A percentile compares a stretch with the other conserved stretches of the same genome.
These are phyloP conservation scores for Phymastichus coffea DNA, from an alignment of 1,140 invertebrate species.

Conservation along the genomic window DNA sequence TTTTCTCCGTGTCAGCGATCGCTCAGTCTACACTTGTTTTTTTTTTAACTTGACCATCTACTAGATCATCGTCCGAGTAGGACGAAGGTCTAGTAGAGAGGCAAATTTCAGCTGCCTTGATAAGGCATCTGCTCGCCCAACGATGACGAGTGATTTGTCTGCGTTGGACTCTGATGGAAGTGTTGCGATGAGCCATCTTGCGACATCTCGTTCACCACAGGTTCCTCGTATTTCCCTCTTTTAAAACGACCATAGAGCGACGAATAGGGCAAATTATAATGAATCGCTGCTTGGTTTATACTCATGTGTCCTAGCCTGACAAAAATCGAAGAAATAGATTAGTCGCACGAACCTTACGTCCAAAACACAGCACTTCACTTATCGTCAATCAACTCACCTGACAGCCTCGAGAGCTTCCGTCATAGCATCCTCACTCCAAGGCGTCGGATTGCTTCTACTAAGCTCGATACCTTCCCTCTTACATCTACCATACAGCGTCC, in stretches of 20 bases:
- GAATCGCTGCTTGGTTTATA: constrained; percentile 90
- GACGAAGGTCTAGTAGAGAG: constrained; percentile 49
- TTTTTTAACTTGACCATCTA: constrained; percentile 3
- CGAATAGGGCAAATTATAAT: constrained; percentile 86
- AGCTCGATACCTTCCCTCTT: constrained; percentile 86
- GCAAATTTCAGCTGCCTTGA: constrained; percentile 58
- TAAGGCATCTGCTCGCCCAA: constrained; percentile 57
- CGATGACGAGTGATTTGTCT: constrained; percentile 53
- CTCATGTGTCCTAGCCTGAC: constrained; percentile 85
- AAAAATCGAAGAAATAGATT: constrained; percentile 28
- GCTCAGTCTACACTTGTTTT: constrained; percentile 15
- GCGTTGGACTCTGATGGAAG: constrained; percentile 52
- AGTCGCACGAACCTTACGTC: background rate
- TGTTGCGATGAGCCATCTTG: constrained; percentile 53
- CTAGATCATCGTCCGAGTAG: constrained; percentile 11
- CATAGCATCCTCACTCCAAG: constrained; percentile 89
- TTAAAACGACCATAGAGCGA: constrained; percentile 87
- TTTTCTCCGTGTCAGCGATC: constrained; percentile 9
- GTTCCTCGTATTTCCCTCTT: constrained; percentile 64
- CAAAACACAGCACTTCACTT: background rate
- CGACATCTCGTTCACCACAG: constrained; percentile 52
- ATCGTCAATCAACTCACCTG: constrained; percentile 57
- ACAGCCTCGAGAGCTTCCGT: constrained; percentile 84
- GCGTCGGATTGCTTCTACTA: constrained; percentile 79
- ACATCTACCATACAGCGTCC: constrained; percentile 82